phyloP scores from a whole-genome alignment of 1,140 invertebrate genomes.

The Drosophila ironensis region DNA sequence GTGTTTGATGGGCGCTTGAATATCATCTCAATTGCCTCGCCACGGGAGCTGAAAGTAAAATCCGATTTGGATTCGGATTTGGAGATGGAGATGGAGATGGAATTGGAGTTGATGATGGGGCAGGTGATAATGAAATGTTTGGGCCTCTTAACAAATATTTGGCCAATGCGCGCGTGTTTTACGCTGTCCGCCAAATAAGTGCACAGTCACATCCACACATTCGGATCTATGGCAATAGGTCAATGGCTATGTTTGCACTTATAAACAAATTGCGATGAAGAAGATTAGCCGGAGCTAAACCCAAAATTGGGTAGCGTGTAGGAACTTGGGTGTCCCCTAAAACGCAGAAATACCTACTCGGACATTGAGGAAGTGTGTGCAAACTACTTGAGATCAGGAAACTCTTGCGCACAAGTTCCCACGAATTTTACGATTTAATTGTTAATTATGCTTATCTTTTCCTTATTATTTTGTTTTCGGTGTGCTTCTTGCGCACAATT shows the following conservation, averaged over 20 bases:
- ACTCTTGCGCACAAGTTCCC: not conserved
- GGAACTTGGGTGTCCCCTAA: not conserved
- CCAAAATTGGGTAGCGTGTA: not conserved
- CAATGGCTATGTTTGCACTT: constrained; percentile 66
- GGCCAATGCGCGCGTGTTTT: constrained; percentile 56
- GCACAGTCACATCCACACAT: constrained; percentile 9
- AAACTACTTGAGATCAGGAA: constrained; percentile 11
- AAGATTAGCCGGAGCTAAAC: constrained; percentile 10
- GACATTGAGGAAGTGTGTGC: constrained; percentile 11
- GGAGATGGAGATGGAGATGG: constrained; percentile 8
- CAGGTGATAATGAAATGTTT: constrained; percentile 67
- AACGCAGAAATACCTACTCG: too few relatives aligned
- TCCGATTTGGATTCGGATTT: constrained; percentile 7
- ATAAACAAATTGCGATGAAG: constrained; percentile 20
- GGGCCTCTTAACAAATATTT: constrained; percentile 57
- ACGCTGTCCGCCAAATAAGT: constrained; percentile 39
- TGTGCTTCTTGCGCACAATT: too few relatives aligned
- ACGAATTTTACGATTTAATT: constrained; percentile 1
- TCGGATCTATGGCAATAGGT: constrained; percentile 68
- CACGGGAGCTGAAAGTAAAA: constrained; percentile 48
- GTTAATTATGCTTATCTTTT: not conserved
- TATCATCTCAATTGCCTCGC: constrained; percentile 68
- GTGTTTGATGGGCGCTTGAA: constrained; percentile 59
- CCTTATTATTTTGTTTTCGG: not conserved
- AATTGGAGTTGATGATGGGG: constrained; percentile 16